Conservation (phyloP, 1,140 invertebrate genomes). For the Magallana angulata region DNA sequence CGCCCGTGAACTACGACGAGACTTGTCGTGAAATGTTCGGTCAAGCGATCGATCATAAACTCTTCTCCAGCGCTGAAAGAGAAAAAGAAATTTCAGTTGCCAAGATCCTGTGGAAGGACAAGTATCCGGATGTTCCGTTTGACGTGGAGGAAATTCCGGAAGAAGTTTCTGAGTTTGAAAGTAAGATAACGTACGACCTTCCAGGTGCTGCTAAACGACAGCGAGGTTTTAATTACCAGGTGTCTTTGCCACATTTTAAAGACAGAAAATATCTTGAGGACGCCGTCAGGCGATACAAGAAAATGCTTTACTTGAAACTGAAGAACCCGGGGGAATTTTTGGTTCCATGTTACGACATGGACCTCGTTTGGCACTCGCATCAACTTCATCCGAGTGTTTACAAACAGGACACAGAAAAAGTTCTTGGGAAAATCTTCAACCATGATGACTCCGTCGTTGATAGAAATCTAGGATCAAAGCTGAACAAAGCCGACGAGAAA, state of each 20-base stretch:
- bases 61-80: conserved; percentile 70
- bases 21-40: conserved; percentile 78
- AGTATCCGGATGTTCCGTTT: conserved; percentile 69
- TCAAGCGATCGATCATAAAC: conserved; percentile 77
- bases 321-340: conserved; percentile 79
- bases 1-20: conserved; percentile 78
- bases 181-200: conserved; percentile 78
- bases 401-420: conserved; percentile 75
- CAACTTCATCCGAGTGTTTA: conserved; percentile 79
- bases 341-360: conserved; percentile 81
- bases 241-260: conserved; percentile 80
- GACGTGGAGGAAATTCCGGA: conserved; percentile 57
- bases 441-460: conserved; percentile 81
- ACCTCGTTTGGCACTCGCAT: conserved; percentile 81
- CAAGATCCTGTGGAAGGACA: conserved; percentile 63
- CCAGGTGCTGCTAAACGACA: conserved; percentile 77
- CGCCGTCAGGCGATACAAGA: conserved; percentile 79
- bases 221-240: conserved; percentile 79
- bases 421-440: conserved; percentile 78
- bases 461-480: conserved; percentile 76
- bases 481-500: conserved; percentile 68
- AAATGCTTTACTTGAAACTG: conserved; percentile 80
- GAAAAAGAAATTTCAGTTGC: conserved; percentile 62
- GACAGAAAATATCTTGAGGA: conserved; percentile 78
- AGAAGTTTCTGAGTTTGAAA: conserved; percentile 44